Conservation (phyloP, 1,140 invertebrate species). For the Panonychus citri region DNA sequence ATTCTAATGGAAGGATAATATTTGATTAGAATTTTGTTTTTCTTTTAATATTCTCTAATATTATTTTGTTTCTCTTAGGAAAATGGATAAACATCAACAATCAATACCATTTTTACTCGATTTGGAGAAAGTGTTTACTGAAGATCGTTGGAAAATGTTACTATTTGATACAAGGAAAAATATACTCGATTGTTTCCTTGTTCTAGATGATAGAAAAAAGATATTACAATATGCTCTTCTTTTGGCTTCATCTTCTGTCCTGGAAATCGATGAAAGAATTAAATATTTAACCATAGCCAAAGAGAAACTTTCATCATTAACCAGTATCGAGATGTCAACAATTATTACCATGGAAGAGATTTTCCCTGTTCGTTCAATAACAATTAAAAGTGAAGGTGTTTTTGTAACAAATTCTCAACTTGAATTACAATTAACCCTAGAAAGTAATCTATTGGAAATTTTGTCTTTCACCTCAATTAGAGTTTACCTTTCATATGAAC, state of each 20-base stretch:
- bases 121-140: conserved; percentile 54
- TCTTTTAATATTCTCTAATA: neutral
- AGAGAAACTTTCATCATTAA: neutral
- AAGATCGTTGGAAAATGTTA: conserved; percentile 60
- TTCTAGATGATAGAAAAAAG: neutral
- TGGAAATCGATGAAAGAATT: neutral
- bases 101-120: conserved; percentile 67
- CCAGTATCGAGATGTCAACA: neutral
- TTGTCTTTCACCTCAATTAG: neutral
- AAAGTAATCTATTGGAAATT: neutral
- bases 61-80: conserved; percentile 19
- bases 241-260: neutral
- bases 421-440: too few relatives aligned
- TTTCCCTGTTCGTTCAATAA: neutral
- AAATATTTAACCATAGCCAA: neutral
- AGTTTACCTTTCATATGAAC: neutral
- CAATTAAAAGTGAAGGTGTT: neutral
- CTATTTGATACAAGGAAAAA: conserved; percentile 29
- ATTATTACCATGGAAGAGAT: neutral
- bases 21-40: neutral
- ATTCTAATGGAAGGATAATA: too few relatives aligned
- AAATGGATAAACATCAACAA: conserved; percentile 59
- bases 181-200: conserved; percentile 36
- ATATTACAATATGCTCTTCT: neutral
- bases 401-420: neutral